Conservation (phyloP, 1,140 invertebrate genomes). For the Drosophila yakuba region DNA sequence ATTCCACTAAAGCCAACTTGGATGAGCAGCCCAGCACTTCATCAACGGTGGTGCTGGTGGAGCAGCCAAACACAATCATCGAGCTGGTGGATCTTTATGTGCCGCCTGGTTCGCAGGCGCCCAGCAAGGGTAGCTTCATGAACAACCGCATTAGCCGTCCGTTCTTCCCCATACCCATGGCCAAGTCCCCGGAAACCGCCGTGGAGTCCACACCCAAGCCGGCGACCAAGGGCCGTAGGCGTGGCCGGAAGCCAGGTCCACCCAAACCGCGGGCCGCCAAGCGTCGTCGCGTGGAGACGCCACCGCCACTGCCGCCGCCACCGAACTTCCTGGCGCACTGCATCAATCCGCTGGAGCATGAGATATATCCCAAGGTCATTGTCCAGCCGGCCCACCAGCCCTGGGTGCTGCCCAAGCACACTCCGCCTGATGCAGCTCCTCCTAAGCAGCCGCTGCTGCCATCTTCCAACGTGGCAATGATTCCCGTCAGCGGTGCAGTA, state of each 20-base stretch:
- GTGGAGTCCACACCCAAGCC: too few relatives aligned
- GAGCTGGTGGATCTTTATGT: constrained; percentile 35
- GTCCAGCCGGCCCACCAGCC: constrained; percentile 16
- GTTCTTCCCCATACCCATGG: background rate
- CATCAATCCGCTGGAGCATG: constrained; percentile 36
- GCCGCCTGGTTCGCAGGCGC: background rate
- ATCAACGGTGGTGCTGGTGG: background rate
- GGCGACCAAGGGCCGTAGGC: background rate
- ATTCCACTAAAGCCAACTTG: too few relatives aligned
- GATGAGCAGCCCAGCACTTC: background rate
- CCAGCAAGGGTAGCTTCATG: background rate
- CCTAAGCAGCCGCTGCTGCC: too few relatives aligned
- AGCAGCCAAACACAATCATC: constrained; percentile 20
- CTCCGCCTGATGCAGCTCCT: background rate
- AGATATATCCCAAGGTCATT: constrained; percentile 36
- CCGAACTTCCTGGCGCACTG: constrained; percentile 21
- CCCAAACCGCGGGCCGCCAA: background rate
- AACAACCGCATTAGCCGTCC: background rate
- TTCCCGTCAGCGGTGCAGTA: background rate
- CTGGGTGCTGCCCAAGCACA: constrained; percentile 9
- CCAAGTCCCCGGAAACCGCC: too few relatives aligned
- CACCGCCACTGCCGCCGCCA: constrained; percentile 15
- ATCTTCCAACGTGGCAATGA: background rate
- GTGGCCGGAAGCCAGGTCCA: background rate
- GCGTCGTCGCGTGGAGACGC: background rate